Base-by-base conservation (phyloP, 92 coral and sea anemone species). In the Parazoanthus atlanticus region DNA sequence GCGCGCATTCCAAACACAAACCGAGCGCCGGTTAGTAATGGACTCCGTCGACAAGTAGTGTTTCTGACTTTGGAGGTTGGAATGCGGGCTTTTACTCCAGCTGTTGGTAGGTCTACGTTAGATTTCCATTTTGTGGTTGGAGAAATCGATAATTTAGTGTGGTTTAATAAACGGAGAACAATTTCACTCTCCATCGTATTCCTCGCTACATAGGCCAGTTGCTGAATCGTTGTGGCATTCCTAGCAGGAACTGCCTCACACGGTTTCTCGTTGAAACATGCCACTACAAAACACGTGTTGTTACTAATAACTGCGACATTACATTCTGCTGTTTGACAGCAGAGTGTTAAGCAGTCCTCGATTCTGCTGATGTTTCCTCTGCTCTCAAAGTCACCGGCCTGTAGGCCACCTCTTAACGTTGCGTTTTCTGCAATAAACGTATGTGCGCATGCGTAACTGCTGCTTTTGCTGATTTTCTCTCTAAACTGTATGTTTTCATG, bases 1-100 rank as follows among this genome's bases (percentile, higher is more conserved):
- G 98, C 98, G n/a, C 84, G 94, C 89, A 89, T 85, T 5, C 99
- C 99, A 64, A 93, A 88, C 75, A 91, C 86, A 61, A 96, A 93
- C 5, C 98, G 92, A 7, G 91, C 92, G 61, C 91, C 86, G 33
- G 66, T 88, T 64, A 95, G 47, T 29, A 93, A 43, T 28, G 98
- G 94, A 75, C 98, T 93, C 16, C 89, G 90, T 34, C 89, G 72
- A 77, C 98, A 95, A 15, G 90, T 79, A 23, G 81, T 88, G 61
- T 88, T 86, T 0, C 54, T 76, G 34, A 69, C 69, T 32, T 17
- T 76, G 10, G 81, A 19, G 38, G 81, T 71, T 34, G 86, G 76
- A 2, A 43, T 76, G 12, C 36, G 88, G 40, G 41, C 43, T 8
- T 52, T 31, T 78, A 29, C 33, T 1, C 43, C 17, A 5, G 32